Base-by-base conservation (phyloP, 1,140 invertebrate genomes). In the Paraescarpia echinospica region DNA sequence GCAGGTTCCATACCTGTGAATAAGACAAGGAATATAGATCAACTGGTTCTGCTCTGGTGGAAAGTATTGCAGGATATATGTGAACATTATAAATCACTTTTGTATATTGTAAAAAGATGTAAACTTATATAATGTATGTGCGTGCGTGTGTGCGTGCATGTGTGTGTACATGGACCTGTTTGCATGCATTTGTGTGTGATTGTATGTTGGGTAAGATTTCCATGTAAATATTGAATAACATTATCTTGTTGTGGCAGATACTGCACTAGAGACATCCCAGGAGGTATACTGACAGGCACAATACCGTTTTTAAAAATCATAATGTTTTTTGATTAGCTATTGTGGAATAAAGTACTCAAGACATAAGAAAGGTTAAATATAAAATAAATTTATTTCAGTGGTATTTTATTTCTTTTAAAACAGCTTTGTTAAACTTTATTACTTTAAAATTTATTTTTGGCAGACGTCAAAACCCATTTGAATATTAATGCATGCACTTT, bases 1-100 rank as follows among this genome's bases (percentile, higher is more conserved):
- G 93, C 18, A 96, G 92, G 92, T 95, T 96, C 95, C 95, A 95
- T 22, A 95, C 93, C 95, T 95, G 92, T 31, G 89, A 93, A 77
- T 51, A 77, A 12, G 22, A 77, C 59, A 77, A 22, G 2, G 4
- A 77, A 77, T 77, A 77, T 27, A 77, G 59, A 27, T 77, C 59
- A 77, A 77, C 22, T 77, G 59, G 22, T 4, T n/a, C 59, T 4
- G 59, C 22, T 77, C 59, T 77, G 59, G 22, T 27, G 22, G 8
- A 6, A 6, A 77, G 22, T 27, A 77, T 18, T 77, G 59, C 2
- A 77, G 41, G 41, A 41, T 41, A 41, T 41, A 41, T 4, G 41
- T 41, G 41, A 6, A 41, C 41, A 41, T 41, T 12, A 41, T 41
- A 41, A 12, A 12, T 41, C 41, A 41, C 41, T 4, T 41, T 41